Percentiles rank a stretch among this genome's conserved stretches.
These are phyloP conservation scores for Umimayanthus chanpuru DNA, from an alignment of 92 coral and sea anemone species.

Conservation along the genomic window DNA sequence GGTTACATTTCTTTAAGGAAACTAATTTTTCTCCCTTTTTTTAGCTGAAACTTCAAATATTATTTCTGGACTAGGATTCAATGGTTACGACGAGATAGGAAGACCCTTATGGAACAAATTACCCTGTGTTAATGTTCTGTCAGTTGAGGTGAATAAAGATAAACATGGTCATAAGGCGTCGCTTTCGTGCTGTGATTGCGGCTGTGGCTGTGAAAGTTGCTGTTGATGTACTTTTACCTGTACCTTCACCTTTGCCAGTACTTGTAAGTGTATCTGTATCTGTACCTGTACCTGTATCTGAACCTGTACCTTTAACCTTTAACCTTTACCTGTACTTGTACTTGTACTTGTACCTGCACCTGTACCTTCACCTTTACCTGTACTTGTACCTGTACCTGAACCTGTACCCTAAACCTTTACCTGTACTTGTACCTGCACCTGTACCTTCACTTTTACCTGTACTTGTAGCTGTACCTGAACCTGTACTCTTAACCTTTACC, in stretches of 20 bases:
- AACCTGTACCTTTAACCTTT: background rate
- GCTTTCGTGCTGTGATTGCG: background rate
- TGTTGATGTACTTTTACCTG: background rate
- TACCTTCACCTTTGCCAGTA: background rate
- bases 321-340: background rate
- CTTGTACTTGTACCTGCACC: background rate
- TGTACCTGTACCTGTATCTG: background rate
- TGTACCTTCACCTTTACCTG: too few relatives aligned
- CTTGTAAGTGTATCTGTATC: background rate
- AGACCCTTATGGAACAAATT: slow-evolving; percentile 18
- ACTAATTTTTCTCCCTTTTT: too few relatives aligned
- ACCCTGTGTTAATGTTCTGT: slow-evolving; percentile 29
- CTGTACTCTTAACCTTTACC: too few relatives aligned
- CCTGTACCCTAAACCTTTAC: too few relatives aligned
- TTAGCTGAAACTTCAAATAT: slow-evolving; percentile 35
- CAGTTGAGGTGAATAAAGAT: slow-evolving; percentile 25
- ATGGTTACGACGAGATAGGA: slow-evolving; percentile 26
- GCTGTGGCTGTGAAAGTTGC: background rate
- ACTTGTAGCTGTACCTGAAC: too few relatives aligned
- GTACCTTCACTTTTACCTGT: too few relatives aligned
- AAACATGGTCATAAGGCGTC: background rate
- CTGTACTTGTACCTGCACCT: too few relatives aligned
- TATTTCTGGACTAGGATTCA: slow-evolving; percentile 36
- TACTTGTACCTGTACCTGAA: too few relatives aligned
- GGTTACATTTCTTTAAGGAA: background rate